Conservation (phyloP, 2,888 invertebrate genomes). For the Ernsta delagoae region DNA sequence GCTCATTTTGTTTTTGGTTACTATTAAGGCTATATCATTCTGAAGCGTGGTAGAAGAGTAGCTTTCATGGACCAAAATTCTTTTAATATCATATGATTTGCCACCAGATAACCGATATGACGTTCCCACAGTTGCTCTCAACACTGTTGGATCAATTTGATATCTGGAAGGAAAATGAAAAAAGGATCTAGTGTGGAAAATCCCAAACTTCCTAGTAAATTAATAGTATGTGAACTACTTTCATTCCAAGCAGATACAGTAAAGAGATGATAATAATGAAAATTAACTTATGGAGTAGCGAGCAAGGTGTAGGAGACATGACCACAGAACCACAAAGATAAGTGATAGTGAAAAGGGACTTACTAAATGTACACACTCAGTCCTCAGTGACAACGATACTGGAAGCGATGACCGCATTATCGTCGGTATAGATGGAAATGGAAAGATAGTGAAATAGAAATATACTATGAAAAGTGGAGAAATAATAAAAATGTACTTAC, state of each 20-base stretch:
- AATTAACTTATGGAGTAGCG: too few relatives aligned
- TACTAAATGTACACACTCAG: too few relatives aligned
- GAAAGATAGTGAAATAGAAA: neutral
- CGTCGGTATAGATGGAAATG: neutral
- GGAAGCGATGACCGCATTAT: neutral
- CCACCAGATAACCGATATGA: conserved; percentile 63
- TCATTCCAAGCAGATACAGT: too few relatives aligned
- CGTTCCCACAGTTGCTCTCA: conserved; percentile 66
- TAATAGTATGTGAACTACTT: too few relatives aligned
- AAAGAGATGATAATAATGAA: too few relatives aligned
- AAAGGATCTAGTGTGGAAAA: too few relatives aligned
- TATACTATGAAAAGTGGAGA: neutral
- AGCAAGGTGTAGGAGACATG: too few relatives aligned
- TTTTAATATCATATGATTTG: conserved; percentile 55
- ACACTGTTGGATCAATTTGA: conserved; percentile 48
- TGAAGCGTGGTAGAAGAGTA: conserved; percentile 60
- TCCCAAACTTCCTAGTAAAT: too few relatives aligned
- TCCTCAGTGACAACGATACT: too few relatives aligned
- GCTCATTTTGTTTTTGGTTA: conserved; percentile 54
- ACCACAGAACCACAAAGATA: too few relatives aligned
- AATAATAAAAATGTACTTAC: conserved; percentile 49
- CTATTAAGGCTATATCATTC: conserved; percentile 70
- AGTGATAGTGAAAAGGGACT: too few relatives aligned
- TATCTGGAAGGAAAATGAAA: conserved; percentile 53
- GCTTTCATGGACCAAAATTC: conserved; percentile 56